A percentile compares a stretch with the other conserved stretches of the same genome.
Evolutionary conservation across 2,113 vertebrate species (phyloP).

Genomic region (Catharus fuscescens): DNA sequence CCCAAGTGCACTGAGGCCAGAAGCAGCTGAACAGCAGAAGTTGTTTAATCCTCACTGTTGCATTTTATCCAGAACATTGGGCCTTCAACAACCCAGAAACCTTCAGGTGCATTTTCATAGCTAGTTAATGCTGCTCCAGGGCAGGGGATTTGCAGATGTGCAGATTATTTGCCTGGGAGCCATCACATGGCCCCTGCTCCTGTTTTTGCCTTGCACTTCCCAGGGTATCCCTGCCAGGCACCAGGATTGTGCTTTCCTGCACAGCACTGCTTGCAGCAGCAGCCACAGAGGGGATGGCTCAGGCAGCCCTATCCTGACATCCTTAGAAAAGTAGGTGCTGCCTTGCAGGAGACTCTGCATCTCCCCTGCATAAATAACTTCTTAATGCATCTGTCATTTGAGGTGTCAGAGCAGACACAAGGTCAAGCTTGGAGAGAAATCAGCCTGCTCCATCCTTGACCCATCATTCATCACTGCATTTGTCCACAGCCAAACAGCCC

Average conservation of each 20-base stretch:
- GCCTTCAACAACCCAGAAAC: conserved; percentile 35
- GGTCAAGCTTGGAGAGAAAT: conserved; percentile 69
- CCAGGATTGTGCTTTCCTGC: not conserved
- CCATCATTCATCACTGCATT: conserved; percentile 66
- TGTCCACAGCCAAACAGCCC: conserved; percentile 46
- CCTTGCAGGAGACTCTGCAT: not conserved
- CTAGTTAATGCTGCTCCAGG: not conserved
- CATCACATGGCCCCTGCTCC: not conserved
- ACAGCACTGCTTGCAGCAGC: not conserved
- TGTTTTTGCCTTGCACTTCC: not conserved
- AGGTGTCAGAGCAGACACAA: conserved; percentile 56
- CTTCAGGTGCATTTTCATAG: not conserved
- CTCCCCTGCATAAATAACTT: conserved; percentile 59
- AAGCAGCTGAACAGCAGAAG: conserved; percentile 14
- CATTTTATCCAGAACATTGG: conserved; percentile 46
- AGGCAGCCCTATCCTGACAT: not conserved
- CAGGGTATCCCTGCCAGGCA: not conserved
- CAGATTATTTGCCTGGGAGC: not conserved
- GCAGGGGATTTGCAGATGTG: not conserved
- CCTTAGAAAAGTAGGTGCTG: not conserved
- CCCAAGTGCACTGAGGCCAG: not conserved
- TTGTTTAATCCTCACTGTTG: not conserved
- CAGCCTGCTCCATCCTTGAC: conserved; percentile 69
- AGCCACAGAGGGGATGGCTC: not conserved
- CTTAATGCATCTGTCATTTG: conserved; percentile 70